phyloP scores from a whole-genome alignment of 2,113 vertebrate genomes.

The Halcyon senegalensis region DNA sequence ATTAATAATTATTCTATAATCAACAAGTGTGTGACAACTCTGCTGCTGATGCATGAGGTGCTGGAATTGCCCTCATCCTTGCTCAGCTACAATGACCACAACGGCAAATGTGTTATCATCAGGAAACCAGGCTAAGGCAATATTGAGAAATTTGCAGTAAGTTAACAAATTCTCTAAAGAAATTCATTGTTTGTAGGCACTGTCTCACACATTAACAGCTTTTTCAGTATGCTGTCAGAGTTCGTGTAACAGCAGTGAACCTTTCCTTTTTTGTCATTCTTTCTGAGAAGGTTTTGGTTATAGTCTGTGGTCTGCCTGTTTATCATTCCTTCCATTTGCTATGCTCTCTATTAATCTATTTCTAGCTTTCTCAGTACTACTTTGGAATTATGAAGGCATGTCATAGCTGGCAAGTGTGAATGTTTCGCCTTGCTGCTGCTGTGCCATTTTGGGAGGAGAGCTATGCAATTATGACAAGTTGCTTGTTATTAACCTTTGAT shows the following conservation, averaged over 20 bases:
- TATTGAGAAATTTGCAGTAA: neutral
- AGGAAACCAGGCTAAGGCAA: neutral
- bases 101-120: neutral
- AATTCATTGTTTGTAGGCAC: neutral
- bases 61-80: neutral
- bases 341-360: neutral
- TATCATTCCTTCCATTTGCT: neutral
- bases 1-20: neutral
- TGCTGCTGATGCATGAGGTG: neutral
- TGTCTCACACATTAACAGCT: neutral
- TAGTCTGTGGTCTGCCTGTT: neutral
- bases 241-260: neutral
- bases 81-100: neutral
- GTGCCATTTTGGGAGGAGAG: constrained; percentile 34
- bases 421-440: neutral
- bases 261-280: neutral
- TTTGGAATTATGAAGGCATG: constrained; percentile 29
- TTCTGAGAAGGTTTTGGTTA: neutral
- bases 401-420: neutral
- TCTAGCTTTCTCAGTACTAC: neutral
- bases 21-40: neutral
- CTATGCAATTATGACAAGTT: constrained; percentile 42
- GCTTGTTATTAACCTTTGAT: constrained; percentile 54
- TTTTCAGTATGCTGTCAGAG: neutral
- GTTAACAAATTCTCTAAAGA: neutral